Evolutionary conservation across 2,888 invertebrate species (phyloP).

Genomic region (Eupithecia abbreviata): DNA sequence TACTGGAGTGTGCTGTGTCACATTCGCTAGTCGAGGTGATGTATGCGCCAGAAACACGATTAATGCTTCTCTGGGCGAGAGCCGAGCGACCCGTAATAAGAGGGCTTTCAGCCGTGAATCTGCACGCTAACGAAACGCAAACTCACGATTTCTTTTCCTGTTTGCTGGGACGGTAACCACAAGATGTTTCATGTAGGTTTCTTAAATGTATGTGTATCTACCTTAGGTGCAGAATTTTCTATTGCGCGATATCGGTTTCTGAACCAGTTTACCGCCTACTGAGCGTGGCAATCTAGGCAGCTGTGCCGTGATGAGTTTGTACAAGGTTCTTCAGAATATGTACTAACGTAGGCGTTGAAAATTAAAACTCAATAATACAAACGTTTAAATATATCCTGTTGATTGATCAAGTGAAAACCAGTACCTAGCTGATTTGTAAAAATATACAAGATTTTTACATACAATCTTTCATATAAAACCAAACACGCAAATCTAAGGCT

Average conservation of each 20-base stretch:
- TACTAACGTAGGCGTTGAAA: neutral
- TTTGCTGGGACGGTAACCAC: conserved; percentile 38
- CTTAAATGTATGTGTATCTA: neutral
- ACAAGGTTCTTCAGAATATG: conserved; percentile 3
- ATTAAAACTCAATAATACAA: neutral
- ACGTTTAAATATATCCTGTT: neutral
- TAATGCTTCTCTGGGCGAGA: conserved; percentile 56
- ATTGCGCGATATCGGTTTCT: conserved; percentile 19
- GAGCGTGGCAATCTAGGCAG: conserved; percentile 27
- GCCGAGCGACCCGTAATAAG: conserved; percentile 64
- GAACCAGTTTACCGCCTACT: conserved; percentile 20
- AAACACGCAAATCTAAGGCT: neutral
- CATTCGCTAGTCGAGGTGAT: conserved; percentile 60
- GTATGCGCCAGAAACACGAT: conserved; percentile 58
- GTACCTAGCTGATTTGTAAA: neutral
- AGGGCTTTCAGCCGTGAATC: conserved; percentile 64
- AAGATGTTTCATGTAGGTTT: conserved; percentile 27
- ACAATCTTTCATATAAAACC: neutral
- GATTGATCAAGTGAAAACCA: neutral
- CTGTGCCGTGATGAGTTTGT: conserved; percentile 5
- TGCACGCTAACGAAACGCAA: conserved; percentile 60
- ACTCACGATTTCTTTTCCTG: conserved; percentile 59
- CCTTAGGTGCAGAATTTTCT: conserved; percentile 14
- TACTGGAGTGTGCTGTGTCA: conserved; percentile 69
- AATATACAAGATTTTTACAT: neutral